These are phyloP conservation scores for Zaprionus taronus DNA, from an alignment of 1,140 invertebrate species.

Conservation along the genomic window DNA sequence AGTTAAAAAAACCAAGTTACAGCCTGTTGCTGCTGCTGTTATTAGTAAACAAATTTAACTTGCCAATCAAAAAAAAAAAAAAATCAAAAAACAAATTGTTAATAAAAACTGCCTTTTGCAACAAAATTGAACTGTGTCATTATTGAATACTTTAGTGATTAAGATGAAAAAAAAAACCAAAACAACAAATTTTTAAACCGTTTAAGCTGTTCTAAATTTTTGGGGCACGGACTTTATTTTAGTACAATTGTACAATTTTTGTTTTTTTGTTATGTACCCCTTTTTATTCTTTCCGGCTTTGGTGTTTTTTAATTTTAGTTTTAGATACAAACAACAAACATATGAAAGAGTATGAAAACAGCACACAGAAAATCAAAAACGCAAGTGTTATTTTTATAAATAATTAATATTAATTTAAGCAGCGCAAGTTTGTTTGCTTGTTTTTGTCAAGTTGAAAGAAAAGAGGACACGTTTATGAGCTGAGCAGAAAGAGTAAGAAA, in stretches of 20 bases:
- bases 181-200: constrained; percentile 14
- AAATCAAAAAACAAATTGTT: constrained; percentile 35
- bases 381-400: constrained; percentile 5
- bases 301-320: constrained; percentile 66
- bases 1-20: constrained; percentile 37
- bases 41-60: constrained; percentile 15
- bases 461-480: constrained; percentile 61
- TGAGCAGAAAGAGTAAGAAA: constrained; percentile 42
- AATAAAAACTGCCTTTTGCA: constrained; percentile 75
- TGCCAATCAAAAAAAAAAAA: constrained; percentile 10
- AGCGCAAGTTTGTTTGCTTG: constrained; percentile 66
- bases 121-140: constrained; percentile 81
- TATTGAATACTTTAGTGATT: constrained; percentile 72
- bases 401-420: constrained; percentile 51
- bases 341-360: constrained; percentile 2
- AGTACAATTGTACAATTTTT: constrained; percentile 16
- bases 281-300: constrained; percentile 59
- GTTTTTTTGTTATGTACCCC: constrained; percentile 30
- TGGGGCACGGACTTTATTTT: constrained; percentile 53
- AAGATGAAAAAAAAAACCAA: constrained; percentile 30
- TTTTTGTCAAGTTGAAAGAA: constrained; percentile 50
- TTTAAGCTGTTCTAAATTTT: constrained; percentile 22
- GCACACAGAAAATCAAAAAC: constrained; percentile 12
- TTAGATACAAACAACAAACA: constrained; percentile 44
- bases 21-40: constrained; percentile 15